phyloP scores from a whole-genome alignment of 2,888 invertebrate genomes.

The Ophraella communa region DNA sequence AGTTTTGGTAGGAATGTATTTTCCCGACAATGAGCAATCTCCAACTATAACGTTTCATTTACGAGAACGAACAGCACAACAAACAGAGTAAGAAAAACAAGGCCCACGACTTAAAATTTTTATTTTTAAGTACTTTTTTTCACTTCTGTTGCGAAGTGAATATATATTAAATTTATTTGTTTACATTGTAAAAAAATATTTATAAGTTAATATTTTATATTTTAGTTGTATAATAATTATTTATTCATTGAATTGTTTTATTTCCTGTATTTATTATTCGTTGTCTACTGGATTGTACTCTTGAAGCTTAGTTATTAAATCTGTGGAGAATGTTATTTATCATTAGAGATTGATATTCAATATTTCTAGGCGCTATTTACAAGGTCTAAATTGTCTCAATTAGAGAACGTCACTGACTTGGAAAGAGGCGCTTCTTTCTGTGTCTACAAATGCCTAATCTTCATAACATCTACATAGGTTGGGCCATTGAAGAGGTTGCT shows the following conservation, averaged over 20 bases:
- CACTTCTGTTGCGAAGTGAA: neutral
- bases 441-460: too few species aligned
- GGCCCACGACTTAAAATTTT: neutral
- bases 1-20: constrained; percentile 73
- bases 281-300: too few species aligned
- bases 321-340: too few species aligned
- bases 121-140: neutral
- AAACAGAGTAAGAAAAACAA: neutral
- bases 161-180: constrained; percentile 7
- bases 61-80: constrained; percentile 29
- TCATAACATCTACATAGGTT: too few species aligned
- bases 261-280: too few species aligned
- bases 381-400: too few species aligned
- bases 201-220: constrained; percentile 20
- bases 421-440: too few species aligned
- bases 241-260: neutral
- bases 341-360: too few species aligned
- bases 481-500: too few species aligned
- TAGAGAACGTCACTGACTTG: too few species aligned
- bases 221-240: constrained; percentile 12
- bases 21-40: constrained; percentile 66
- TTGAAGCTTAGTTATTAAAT: too few species aligned
- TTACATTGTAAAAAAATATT: constrained; percentile 14
- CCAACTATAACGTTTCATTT: constrained; percentile 38
- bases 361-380: too few species aligned